A percentile compares a stretch with the other conserved stretches of the same genome.
Conservation (phyloP, 2,113 vertebrate species). For the Falcunculus frontatus region DNA sequence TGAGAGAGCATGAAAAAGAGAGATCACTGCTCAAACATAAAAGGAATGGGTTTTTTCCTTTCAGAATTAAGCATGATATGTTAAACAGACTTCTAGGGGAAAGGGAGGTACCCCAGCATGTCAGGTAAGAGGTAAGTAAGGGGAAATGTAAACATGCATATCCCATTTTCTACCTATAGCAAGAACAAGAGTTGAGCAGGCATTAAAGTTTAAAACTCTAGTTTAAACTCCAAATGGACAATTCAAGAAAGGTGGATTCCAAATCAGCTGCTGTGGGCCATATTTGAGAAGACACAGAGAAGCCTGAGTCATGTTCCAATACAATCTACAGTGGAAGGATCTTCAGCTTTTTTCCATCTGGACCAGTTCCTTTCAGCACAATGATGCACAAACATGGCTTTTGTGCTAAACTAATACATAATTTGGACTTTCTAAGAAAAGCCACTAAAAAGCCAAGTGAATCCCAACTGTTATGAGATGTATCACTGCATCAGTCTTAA, state of each 20-base stretch:
- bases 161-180: background rate
- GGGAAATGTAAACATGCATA: background rate
- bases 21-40: background rate
- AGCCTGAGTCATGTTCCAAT: background rate
- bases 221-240: background rate
- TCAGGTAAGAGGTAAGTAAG: background rate
- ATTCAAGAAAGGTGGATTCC: background rate
- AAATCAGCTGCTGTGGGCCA: background rate
- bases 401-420: background rate
- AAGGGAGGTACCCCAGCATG: background rate
- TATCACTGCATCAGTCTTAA: background rate
- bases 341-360: background rate
- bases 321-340: background rate
- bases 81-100: background rate
- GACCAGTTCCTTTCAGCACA: background rate
- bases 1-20: background rate
- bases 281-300: background rate
- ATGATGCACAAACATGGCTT: background rate
- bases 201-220: background rate
- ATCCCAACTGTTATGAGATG: background rate
- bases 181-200: background rate
- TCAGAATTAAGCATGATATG: background rate
- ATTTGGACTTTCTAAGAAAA: background rate
- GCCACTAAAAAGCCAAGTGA: background rate
- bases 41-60: background rate